phyloP scores from a whole-genome alignment of 2,888 invertebrate species.

The Pasiphila rectangulata region DNA sequence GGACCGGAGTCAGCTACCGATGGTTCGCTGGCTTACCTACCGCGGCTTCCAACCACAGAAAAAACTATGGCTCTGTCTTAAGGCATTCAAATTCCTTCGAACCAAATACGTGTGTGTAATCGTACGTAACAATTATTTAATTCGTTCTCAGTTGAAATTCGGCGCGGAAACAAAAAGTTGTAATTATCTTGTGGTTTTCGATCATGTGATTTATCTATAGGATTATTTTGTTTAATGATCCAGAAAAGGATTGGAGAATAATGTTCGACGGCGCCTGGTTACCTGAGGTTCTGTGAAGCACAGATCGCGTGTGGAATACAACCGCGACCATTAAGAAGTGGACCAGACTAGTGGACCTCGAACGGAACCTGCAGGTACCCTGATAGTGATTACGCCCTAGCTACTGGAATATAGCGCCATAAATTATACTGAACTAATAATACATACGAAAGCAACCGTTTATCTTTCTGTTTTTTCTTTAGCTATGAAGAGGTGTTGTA shows the following conservation, averaged over 20 bases:
- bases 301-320: slow-evolving; percentile 64
- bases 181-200: slow-evolving; percentile 33
- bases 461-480: neutral
- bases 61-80: slow-evolving; percentile 67
- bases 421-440: slow-evolving; percentile 7
- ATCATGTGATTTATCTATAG: slow-evolving; percentile 32
- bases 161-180: slow-evolving; percentile 23
- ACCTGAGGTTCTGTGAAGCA: slow-evolving; percentile 71
- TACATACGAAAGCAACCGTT: neutral
- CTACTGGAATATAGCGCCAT: slow-evolving; percentile 30
- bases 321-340: slow-evolving; percentile 54
- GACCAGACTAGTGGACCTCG: slow-evolving; percentile 42
- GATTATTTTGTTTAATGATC: slow-evolving; percentile 43
- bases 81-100: slow-evolving; percentile 73
- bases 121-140: slow-evolving; percentile 73
- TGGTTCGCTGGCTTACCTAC: slow-evolving; percentile 79
- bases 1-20: slow-evolving; percentile 73
- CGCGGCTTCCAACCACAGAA: slow-evolving; percentile 62
- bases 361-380: slow-evolving; percentile 46
- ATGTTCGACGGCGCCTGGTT: slow-evolving; percentile 46
- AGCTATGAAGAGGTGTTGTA: too few species aligned
- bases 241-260: slow-evolving; percentile 42
- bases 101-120: slow-evolving; percentile 76
- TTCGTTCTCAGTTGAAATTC: slow-evolving; percentile 51
- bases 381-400: slow-evolving; percentile 32